A percentile compares a stretch with the other conserved stretches of the same genome.
Evolutionary conservation across 2,888 invertebrate species (phyloP).

Genomic region (Myopa testacea): DNA sequence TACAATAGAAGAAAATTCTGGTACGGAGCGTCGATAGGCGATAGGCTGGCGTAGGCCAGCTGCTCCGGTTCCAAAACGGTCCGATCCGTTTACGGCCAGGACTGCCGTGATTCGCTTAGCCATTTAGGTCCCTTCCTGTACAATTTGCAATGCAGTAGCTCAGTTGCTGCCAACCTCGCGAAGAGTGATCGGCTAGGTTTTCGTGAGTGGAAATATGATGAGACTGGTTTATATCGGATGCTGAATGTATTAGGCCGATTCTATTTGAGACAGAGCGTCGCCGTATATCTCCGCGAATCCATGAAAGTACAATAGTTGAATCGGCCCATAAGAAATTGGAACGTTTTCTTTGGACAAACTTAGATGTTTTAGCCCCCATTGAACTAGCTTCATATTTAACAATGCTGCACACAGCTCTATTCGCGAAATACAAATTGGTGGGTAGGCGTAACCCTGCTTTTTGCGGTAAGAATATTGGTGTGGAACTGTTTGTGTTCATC

Average conservation of each 20-base stretch:
- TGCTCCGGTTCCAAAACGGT: background rate
- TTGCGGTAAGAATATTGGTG: slow-evolving; percentile 6
- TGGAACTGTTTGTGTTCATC: background rate
- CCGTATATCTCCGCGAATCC: background rate
- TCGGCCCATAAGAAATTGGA: background rate
- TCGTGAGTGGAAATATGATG: background rate
- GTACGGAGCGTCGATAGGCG: too few relatives aligned
- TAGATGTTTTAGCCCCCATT: slow-evolving; percentile 31
- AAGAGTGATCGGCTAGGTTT: background rate
- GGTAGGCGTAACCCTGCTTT: slow-evolving; percentile 26
- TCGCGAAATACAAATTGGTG: slow-evolving; percentile 24
- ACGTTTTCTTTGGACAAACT: background rate
- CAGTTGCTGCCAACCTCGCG: background rate
- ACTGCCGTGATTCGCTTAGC: too few relatives aligned
- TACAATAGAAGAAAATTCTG: too few relatives aligned
- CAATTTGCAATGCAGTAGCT: too few relatives aligned
- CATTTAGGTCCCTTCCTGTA: too few relatives aligned
- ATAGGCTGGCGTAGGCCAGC: too few relatives aligned
- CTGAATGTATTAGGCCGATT: slow-evolving; percentile 4
- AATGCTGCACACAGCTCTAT: slow-evolving; percentile 36
- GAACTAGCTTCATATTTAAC: background rate
- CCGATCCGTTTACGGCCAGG: background rate
- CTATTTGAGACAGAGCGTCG: slow-evolving; percentile 23
- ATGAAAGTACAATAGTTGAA: too few relatives aligned
- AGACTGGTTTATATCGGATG: background rate